Base-by-base conservation (phyloP, 2,888 invertebrate species). In the Cloeon dipterum region DNA sequence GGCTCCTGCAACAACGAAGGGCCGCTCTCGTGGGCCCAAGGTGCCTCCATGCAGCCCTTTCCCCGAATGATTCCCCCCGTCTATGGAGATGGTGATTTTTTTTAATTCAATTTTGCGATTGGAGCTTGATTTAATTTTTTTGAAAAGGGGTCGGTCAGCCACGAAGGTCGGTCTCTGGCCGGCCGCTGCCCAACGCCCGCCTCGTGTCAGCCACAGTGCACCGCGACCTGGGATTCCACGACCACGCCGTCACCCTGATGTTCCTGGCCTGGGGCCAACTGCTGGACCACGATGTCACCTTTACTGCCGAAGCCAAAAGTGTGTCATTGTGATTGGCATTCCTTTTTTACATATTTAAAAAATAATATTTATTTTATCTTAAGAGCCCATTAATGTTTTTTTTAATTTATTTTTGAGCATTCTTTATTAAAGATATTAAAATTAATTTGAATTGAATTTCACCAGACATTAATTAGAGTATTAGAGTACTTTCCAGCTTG, bases 101-200 rank as follows among this genome's bases (percentile, higher is more conserved):
- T 20, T 3, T 29, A n/a, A 3, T 29, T 25, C 32, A 26, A 5
- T 26, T 26, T 3, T 13, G n/a, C 7, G 14, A 4, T 26, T 5
- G 26, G 4, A 26, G 26, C 26, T n/a, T 5, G 14, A 14, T 4
- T 26, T n/a, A n/a, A n/a, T n/a, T n/a, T n/a, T n/a, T n/a, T n/a
- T n/a, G n/a, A n/a, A n/a, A n/a, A 49, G 48, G 50, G 36, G 41
- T 50, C 16, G 40, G 43, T 13, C 41, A 39, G 7, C 47, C 48
- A 8, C 40, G 50, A 14, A 18, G 38, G 4, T 33, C 46, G 2
- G 40, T 36, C n/a, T 23, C 46, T 58, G 13, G 60, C 52, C 42
- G 59, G 53, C 62, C 64, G 1, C 54, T 85, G 4, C 63, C 72
- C 2, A 69, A 71, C 40, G 65, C 82, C 0, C 63, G 85, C 25